Evolutionary conservation across 2,797 vertebrate species (phyloP), one percentile per base, ranked within the genome.

Genomic region (Phrynocephalus forsythii): DNA sequence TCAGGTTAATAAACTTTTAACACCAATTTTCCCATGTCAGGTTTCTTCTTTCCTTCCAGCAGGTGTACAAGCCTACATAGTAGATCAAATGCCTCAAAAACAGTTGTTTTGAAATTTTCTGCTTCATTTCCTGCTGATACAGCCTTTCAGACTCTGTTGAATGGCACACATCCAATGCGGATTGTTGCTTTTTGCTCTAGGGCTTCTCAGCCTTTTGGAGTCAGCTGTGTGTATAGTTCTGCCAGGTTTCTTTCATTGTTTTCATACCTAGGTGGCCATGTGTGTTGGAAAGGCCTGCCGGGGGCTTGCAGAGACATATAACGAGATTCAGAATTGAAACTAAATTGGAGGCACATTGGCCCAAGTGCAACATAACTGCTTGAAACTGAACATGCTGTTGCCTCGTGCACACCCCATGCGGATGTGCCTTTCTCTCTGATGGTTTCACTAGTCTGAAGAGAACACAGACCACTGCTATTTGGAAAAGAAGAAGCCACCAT

Each of bases 21-120:
- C 24, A 86, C 38, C 18, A 79, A 66, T 77, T 63, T 79, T 30
- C 22, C 56, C 30, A 50, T 78, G 28, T 86, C 66, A 63, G n/a
- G n/a, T 9, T 83, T 82, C 68, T 56, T 38, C 5, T 60, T 85
- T 75, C 38, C 3, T 85, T 75, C 38, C 1, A 78, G 80, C 75
- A 52, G 26, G 33, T 48, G 5, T 77, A 20, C 38, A 18, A 66
- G 28, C 22, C 48, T 44, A 48, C 80, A 72, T 30, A 48, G 79
- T 30, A 78, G 79, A 89, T 89, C 84, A 83, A 86, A 89, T 82
- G 67, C 28, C 72, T 82, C 85, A 44, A 78, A 78, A 69, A 69
- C 72, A 89, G 38, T 83, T 82, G 71, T 82, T 82, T 86, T 78
- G 81, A 89, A 86, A 85, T 83, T 86, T 89, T 72, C 88, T 67